Evolutionary conservation across 2,113 vertebrate species (phyloP).

Genomic region (Hippocampus guttulatus): DNA sequence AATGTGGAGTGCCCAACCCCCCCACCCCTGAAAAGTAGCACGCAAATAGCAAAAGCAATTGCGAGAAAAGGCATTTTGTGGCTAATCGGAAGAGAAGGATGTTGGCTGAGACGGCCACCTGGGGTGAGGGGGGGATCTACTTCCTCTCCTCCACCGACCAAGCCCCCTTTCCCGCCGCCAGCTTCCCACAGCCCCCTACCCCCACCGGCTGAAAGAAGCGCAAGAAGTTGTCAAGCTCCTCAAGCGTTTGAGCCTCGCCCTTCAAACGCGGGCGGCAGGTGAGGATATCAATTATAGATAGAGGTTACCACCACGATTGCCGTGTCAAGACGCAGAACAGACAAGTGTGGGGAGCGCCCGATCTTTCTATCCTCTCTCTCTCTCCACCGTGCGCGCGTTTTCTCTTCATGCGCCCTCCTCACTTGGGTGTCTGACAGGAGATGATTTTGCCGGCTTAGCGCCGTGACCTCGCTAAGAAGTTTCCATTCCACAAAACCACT

Average conservation of each 20-base stretch:
- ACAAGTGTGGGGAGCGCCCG: constrained; percentile 94
- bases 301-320: constrained; percentile 89
- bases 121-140: constrained; percentile 19
- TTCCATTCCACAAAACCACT: background rate
- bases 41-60: constrained; percentile 29
- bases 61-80: constrained; percentile 39
- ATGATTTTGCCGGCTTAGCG: background rate
- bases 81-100: constrained; percentile 27
- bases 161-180: constrained; percentile 13
- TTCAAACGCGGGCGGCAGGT: constrained; percentile 89
- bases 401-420: constrained; percentile 33
- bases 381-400: constrained; percentile 26
- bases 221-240: constrained; percentile 96
- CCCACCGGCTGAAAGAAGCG: constrained; percentile 75
- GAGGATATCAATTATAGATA: constrained; percentile 99
- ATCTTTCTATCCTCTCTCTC: constrained; percentile 91
- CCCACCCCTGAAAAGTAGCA: too few species aligned
- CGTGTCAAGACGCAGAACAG: constrained; percentile 91
- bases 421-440: constrained; percentile 14
- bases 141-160: constrained; percentile 8
- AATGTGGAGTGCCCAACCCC: too few species aligned
- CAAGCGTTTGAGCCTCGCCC: constrained; percentile 91
- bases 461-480: background rate
- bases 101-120: constrained; percentile 53
- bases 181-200: constrained; percentile 11